A percentile compares a stretch with the other conserved stretches of the same genome.
Conservation (phyloP, 2,888 invertebrate species). For the Apamea crenata region DNA sequence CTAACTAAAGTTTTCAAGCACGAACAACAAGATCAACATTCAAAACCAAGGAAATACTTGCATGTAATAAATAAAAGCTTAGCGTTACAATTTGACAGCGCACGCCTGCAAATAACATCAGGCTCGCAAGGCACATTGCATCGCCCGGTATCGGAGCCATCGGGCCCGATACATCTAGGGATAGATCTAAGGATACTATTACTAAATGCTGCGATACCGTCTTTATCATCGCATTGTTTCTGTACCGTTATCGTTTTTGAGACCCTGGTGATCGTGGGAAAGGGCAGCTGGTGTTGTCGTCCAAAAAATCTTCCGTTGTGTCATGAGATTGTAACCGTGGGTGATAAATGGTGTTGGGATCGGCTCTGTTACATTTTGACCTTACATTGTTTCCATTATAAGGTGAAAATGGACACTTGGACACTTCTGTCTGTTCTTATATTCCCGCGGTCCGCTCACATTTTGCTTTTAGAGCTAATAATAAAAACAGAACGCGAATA, state of each 20-base stretch:
- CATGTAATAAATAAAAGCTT: slow-evolving; percentile 55
- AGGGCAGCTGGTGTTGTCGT: slow-evolving; percentile 4
- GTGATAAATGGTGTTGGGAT: neutral
- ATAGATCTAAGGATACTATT: slow-evolving; percentile 53
- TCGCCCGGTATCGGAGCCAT: slow-evolving; percentile 53
- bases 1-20: neutral
- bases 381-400: slow-evolving; percentile 19
- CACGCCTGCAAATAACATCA: slow-evolving; percentile 59
- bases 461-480: slow-evolving; percentile 4
- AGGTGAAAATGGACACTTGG: too few species aligned
- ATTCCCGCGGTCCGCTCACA: neutral
- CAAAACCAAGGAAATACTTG: slow-evolving; percentile 20
- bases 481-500: neutral
- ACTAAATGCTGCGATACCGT: slow-evolving; percentile 38
- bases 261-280: slow-evolving; percentile 35
- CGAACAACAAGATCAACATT: neutral
- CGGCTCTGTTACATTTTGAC: neutral
- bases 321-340: slow-evolving; percentile 5
- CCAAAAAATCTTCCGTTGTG: slow-evolving; percentile 28
- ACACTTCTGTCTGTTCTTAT: slow-evolving; percentile 9
- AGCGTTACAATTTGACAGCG: slow-evolving; percentile 58
- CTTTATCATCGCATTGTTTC: slow-evolving; percentile 52
- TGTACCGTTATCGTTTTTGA: slow-evolving; percentile 32
- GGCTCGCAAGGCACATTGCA: slow-evolving; percentile 50
- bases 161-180: slow-evolving; percentile 49